phyloP scores from a whole-genome alignment of 2,797 vertebrate species.

The Trachops cirrhosus region DNA sequence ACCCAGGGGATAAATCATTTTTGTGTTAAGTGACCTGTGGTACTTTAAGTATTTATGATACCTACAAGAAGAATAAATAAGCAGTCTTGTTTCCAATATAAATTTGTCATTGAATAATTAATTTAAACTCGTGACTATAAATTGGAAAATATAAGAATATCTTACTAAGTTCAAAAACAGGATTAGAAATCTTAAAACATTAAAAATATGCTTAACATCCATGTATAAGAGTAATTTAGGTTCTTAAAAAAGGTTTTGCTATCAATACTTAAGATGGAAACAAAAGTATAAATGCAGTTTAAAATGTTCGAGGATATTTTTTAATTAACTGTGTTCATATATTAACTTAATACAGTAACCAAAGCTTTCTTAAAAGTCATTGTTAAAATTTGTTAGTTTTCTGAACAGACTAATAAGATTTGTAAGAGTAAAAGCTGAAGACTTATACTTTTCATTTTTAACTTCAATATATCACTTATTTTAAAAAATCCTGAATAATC shows the following conservation, averaged over 20 bases:
- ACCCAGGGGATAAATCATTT: background rate
- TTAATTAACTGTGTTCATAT: background rate
- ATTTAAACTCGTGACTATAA: slow-evolving; percentile 5
- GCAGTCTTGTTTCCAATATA: background rate
- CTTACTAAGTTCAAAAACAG: background rate
- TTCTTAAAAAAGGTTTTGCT: background rate
- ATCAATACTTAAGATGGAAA: background rate
- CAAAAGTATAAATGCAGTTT: background rate
- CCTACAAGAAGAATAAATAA: slow-evolving; percentile 1
- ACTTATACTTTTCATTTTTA: background rate
- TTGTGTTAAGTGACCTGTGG: background rate
- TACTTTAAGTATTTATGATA: background rate
- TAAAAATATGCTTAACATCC: background rate
- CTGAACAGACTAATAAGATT: background rate
- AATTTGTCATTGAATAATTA: background rate
- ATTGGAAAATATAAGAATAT: background rate
- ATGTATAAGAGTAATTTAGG: background rate
- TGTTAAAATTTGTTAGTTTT: slow-evolving; percentile 14
- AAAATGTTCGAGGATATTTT: slow-evolving; percentile 5
- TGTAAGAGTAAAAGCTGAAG: slow-evolving; percentile 4
- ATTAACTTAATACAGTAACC: slow-evolving; percentile 25
- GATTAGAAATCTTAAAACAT: background rate
- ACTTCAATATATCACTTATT: background rate
- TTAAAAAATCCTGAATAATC: background rate
- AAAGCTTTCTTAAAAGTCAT: slow-evolving; percentile 1